A percentile compares a stretch with the other conserved stretches of the same genome.
phyloP scores from a whole-genome alignment of 1,140 invertebrate genomes.

The Aphaenogaster ashmeadi region DNA sequence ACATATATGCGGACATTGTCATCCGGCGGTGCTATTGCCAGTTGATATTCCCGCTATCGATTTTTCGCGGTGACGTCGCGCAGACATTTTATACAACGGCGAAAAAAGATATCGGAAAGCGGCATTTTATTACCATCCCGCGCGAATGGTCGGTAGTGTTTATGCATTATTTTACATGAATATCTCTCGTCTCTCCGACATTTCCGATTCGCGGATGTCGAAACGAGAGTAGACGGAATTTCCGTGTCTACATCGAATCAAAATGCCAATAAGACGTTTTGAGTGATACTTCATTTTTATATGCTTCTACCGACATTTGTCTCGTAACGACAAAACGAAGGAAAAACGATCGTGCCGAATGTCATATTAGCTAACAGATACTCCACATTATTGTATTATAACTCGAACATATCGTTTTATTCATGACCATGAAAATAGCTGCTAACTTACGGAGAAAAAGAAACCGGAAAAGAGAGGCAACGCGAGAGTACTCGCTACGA shows the following conservation, averaged over 20 bases:
- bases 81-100: conserved; percentile 43
- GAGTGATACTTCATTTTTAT: not conserved
- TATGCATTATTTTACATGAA: conserved; percentile 37
- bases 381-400: not conserved
- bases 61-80: not conserved
- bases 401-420: not conserved
- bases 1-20: conserved; percentile 16
- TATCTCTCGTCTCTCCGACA: not conserved
- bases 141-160: conserved; percentile 1
- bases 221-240: not conserved
- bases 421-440: not conserved
- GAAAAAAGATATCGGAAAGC: conserved; percentile 22
- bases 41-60: conserved; percentile 7
- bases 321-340: not conserved
- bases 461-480: conserved; percentile 2
- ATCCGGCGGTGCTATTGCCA: not conserved
- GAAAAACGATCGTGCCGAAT: not conserved
- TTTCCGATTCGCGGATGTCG: not conserved
- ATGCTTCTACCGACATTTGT: not conserved
- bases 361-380: not conserved
- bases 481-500: conserved; percentile 34
- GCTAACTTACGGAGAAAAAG: not conserved
- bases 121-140: not conserved
- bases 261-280: conserved; percentile 24
- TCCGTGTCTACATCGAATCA: not conserved